These are phyloP conservation scores for Lepus timidus DNA, from an alignment of 2,113 vertebrate genomes.

Conservation along the genomic window DNA sequence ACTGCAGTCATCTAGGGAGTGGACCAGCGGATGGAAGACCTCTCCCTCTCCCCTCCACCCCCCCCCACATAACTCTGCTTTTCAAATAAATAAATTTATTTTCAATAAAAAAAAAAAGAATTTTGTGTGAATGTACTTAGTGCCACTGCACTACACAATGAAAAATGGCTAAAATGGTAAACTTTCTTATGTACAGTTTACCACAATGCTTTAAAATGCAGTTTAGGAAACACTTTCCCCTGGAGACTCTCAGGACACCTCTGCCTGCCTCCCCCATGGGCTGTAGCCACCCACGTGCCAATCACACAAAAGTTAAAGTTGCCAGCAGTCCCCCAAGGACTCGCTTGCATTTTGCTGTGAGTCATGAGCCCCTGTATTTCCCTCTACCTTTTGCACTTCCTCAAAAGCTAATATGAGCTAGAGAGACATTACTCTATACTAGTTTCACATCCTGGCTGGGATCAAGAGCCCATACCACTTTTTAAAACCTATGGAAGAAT, in stretches of 20 bases:
- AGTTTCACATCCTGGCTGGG: neutral
- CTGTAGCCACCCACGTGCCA: neutral
- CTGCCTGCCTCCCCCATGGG: neutral
- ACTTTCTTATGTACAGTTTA: neutral
- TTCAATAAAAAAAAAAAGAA: neutral
- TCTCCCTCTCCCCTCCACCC: too few species aligned
- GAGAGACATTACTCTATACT: neutral
- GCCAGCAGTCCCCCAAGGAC: neutral
- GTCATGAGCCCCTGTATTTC: accelerated
- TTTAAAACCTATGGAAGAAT: neutral
- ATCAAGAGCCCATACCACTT: neutral
- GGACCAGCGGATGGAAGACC: too few species aligned
- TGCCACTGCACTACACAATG: neutral
- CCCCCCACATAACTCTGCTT: too few species aligned
- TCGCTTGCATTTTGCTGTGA: accelerated
- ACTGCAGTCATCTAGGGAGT: too few species aligned
- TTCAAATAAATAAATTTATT: too few species aligned
- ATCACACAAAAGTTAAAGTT: neutral
- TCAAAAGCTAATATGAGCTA: neutral
- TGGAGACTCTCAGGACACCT: neutral
- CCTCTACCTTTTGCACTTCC: neutral
- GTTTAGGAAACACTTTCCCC: neutral
- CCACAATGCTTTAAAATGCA: neutral
- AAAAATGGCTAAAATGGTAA: neutral
- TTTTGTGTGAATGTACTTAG: neutral